Base-by-base conservation (phyloP, 2,888 invertebrate species). In the Gnatocerus cornutus region DNA sequence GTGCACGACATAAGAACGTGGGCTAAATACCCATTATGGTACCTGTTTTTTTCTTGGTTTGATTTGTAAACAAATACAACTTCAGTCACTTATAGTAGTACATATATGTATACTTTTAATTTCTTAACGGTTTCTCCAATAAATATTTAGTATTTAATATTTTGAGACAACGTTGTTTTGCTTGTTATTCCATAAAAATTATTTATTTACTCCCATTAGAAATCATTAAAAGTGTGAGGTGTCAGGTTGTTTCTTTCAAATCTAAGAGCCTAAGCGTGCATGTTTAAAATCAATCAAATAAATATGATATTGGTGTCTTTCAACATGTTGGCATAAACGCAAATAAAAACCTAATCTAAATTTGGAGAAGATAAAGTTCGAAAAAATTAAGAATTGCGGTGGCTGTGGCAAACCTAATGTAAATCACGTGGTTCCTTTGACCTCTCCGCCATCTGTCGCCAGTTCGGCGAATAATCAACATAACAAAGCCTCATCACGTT, bases 401-500 rank as follows among this genome's bases (percentile, higher is more conserved):
- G 21, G 48, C 21, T 27, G n/a, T 27, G 48, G 6, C 48, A 21
- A 21, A 21, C 4, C 21, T 4, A n/a, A 21, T 21, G 21, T 4
- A 21, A 21, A 21, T 21, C 21, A 21, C 21, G 21, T 21, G 21
- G 21, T 21, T 4, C 21, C 1, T 21, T 21, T 21, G 21, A 21
- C 21, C 21, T 21, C 4, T 21, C 21, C 21, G 21, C 21, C 21
- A 50, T 16, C 21, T 50, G 48, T 3, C 48, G 48, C 10, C 7
- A 29, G n/a, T 50, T 50, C 29, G 48, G n/a, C 48, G 27, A 50
- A 7, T 27, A 50, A 50, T 29, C 8, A 50, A 50, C 48, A 27
- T 27, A n/a, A 50, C 29, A 27, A 50, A 50, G 29, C 16, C 27
- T 53, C 53, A 37, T 37, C 53, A 53, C 39, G 37, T 55, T 55